Conservation (phyloP, 1,140 invertebrate species). For the Drosophila pectinifera region DNA sequence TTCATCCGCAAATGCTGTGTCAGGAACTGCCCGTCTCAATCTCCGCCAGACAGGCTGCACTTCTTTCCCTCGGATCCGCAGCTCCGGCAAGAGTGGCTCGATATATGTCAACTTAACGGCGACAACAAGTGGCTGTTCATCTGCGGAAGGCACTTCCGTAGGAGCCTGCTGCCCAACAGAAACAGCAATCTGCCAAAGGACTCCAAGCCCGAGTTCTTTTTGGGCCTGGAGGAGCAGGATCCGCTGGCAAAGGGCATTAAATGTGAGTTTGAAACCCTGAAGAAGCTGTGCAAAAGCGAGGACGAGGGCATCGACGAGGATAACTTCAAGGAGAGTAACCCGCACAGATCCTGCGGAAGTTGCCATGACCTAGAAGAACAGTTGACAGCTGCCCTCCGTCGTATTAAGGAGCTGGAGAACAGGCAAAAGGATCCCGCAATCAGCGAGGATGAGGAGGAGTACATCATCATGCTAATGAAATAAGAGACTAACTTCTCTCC, state of each 20-base stretch:
- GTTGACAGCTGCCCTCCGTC: constrained; percentile 11
- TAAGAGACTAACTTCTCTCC: background rate
- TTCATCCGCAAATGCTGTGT: constrained; percentile 19
- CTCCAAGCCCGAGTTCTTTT: constrained; percentile 13
- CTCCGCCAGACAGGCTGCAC: constrained; percentile 19
- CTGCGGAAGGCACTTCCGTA: constrained; percentile 26
- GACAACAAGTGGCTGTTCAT: constrained; percentile 27
- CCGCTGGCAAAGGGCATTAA: constrained; percentile 10
- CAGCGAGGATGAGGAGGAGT: constrained; percentile 25
- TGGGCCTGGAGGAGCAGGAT: constrained; percentile 15
- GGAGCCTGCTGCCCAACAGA: constrained; percentile 15
- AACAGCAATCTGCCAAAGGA: constrained; percentile 29
- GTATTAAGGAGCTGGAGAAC: constrained; percentile 18
- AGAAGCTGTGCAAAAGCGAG: constrained; percentile 13
- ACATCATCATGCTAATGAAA: constrained; percentile 39
- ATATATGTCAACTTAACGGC: constrained; percentile 5
- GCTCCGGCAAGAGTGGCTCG: constrained; percentile 16
- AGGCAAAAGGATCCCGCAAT: background rate
- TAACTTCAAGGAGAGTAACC: constrained; percentile 3
- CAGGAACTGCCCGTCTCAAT: constrained; percentile 13
- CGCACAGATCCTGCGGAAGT: constrained; percentile 2
- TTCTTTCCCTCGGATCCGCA: constrained; percentile 35
- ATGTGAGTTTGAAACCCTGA: background rate
- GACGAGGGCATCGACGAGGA: constrained; percentile 40
- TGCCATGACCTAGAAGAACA: constrained; percentile 15